These are phyloP conservation scores for Philypnodon macrostomus DNA, from an alignment of 2,797 vertebrate species.

Conservation along the genomic window DNA sequence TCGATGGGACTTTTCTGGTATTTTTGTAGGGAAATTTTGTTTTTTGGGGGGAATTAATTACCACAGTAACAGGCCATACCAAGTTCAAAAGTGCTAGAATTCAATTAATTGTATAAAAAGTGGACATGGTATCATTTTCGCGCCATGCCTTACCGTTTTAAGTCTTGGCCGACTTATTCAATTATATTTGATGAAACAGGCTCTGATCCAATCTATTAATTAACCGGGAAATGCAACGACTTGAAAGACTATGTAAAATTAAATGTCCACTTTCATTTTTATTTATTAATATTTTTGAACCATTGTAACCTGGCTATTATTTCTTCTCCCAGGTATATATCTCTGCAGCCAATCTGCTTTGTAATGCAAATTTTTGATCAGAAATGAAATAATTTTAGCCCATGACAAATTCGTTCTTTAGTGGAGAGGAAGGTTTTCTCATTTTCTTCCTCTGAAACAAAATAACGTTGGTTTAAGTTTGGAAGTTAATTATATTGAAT, in stretches of 20 bases:
- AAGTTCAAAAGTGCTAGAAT: constrained; percentile 85
- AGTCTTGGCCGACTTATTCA: constrained; percentile 81
- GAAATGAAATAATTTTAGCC: constrained; percentile 50
- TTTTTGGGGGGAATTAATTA: constrained; percentile 80
- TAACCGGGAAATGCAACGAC: constrained; percentile 82
- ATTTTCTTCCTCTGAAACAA: constrained; percentile 24
- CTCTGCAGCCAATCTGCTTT: constrained; percentile 49
- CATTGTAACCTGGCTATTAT: constrained; percentile 50
- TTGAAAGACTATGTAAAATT: constrained; percentile 79
- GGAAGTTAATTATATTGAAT: constrained; percentile 30
- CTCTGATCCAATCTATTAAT: constrained; percentile 87
- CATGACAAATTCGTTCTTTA: constrained; percentile 26
- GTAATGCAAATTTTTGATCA: constrained; percentile 56
- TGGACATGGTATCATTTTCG: constrained; percentile 82
- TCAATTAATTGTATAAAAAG: constrained; percentile 84
- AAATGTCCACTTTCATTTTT: constrained; percentile 78
- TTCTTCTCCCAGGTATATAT: constrained; percentile 55
- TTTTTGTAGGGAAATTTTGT: too few species aligned
- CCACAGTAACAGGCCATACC: constrained; percentile 72
- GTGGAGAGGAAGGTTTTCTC: constrained; percentile 28
- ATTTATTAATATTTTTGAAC: constrained; percentile 61
- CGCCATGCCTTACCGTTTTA: constrained; percentile 71
- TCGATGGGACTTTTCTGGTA: too few species aligned
- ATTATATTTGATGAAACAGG: constrained; percentile 85
- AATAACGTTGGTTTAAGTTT: constrained; percentile 46